A percentile compares a stretch with the other conserved stretches of the same genome.
phyloP scores from a whole-genome alignment of 2,888 invertebrate genomes.

The Cantharis nigra region DNA sequence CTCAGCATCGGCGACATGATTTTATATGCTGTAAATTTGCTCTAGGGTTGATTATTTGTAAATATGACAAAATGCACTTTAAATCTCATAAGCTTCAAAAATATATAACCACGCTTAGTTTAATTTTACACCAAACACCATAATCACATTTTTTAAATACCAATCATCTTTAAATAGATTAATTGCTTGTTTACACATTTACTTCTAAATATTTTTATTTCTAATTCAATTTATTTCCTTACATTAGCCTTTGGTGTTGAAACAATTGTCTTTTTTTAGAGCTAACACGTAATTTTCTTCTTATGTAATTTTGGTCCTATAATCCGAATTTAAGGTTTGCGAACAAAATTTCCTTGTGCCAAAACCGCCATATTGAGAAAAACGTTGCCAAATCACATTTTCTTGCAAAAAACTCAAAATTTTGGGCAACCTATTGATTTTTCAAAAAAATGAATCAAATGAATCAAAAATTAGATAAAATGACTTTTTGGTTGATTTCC shows the following conservation, averaged over 20 bases:
- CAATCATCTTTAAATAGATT: background rate
- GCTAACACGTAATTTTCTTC: too few species aligned
- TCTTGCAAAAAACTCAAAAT: too few species aligned
- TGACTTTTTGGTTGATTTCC: too few species aligned
- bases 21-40: conserved; percentile 31
- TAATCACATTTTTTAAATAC: background rate
- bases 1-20: conserved; percentile 26
- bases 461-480: too few species aligned
- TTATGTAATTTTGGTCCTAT: too few species aligned
- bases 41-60: conserved; percentile 32
- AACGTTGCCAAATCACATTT: too few species aligned
- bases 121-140: background rate
- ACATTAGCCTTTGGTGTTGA: background rate
- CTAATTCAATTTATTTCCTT: background rate
- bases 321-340: too few species aligned
- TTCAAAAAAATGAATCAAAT: too few species aligned
- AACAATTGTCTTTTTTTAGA: background rate
- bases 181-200: background rate
- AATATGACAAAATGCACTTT: conserved; percentile 36
- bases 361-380: too few species aligned
- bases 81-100: background rate
- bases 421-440: too few species aligned
- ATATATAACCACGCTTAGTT: background rate
- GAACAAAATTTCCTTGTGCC: too few species aligned
- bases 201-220: background rate